phyloP scores from a whole-genome alignment of 30 jellyfish, hydroid and myxozoan genomes.

The Hydra vulgaris region DNA sequence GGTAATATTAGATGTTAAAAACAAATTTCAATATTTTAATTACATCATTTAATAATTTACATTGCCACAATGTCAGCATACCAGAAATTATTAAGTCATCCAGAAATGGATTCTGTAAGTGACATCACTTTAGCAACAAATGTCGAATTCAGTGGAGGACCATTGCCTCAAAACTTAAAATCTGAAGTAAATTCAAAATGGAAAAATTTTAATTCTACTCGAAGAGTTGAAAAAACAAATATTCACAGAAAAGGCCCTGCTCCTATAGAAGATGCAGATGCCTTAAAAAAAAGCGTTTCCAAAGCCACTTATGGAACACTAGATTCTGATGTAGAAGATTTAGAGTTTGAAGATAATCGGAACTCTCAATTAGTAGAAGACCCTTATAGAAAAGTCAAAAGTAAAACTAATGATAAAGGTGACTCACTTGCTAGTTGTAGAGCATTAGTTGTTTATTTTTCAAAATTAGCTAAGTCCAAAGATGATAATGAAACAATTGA shows the following conservation, averaged over 20 bases:
- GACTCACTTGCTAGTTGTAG: conserved; percentile 96
- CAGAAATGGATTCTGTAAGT: conserved; percentile 14
- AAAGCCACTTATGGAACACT: conserved; percentile 94
- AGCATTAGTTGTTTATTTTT: conserved; percentile 85
- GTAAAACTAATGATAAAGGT: conserved; percentile 42
- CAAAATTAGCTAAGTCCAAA: conserved; percentile 81
- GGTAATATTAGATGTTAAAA: too few relatives aligned
- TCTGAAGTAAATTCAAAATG: conserved; percentile 63
- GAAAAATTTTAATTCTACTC: conserved; percentile 70
- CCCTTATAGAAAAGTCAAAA: conserved; percentile 34
- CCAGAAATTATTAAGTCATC: conserved; percentile 4
- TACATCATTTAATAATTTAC: not conserved
- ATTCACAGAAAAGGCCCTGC: conserved; percentile 96
- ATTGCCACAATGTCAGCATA: conserved; percentile 1
- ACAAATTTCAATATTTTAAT: too few relatives aligned
- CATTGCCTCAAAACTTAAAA: not conserved
- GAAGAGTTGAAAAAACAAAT: conserved; percentile 70
- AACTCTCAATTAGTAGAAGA: conserved; percentile 26
- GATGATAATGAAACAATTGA: conserved; percentile 93
- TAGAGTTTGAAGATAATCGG: conserved; percentile 81
- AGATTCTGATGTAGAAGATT: conserved; percentile 91
- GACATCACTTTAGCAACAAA: conserved; percentile 14
- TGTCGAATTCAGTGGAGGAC: not conserved
- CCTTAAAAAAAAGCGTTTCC: conserved; percentile 55
- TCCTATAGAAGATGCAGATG: conserved; percentile 91